A percentile compares a stretch with the other conserved stretches of the same genome.
These are phyloP conservation scores for Sebastes dallii DNA, from an alignment of 2,797 vertebrate genomes.

Conservation along the genomic window DNA sequence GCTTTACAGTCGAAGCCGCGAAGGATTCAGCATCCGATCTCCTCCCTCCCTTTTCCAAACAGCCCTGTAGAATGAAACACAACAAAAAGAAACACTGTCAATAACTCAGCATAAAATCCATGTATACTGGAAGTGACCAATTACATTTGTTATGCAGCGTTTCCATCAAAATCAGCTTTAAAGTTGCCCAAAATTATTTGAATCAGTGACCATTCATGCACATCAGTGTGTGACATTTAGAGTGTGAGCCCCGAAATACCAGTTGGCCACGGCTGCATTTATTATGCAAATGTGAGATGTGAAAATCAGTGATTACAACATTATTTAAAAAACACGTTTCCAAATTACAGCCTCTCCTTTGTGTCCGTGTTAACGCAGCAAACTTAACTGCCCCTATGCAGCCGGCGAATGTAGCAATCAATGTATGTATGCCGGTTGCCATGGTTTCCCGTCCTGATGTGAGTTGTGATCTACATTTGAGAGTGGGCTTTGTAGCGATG, in stretches of 20 bases:
- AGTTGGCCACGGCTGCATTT: slow-evolving; percentile 8
- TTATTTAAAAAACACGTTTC: slow-evolving; percentile 35
- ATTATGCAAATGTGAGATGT: slow-evolving; percentile 46
- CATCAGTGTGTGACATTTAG: slow-evolving; percentile 58
- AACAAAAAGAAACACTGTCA: not conserved
- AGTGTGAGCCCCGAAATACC: slow-evolving; percentile 29
- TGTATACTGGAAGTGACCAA: slow-evolving; percentile 3
- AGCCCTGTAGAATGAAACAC: not conserved
- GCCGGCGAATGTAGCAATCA: slow-evolving; percentile 25
- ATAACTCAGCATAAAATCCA: not conserved
- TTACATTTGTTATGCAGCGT: slow-evolving; percentile 17
- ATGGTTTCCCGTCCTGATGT: slow-evolving; percentile 58
- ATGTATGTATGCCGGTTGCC: slow-evolving; percentile 58
- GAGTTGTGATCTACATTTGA: slow-evolving; percentile 49
- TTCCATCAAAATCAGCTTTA: slow-evolving; percentile 36
- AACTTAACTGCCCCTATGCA: slow-evolving; percentile 29
- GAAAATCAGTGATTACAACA: slow-evolving; percentile 41
- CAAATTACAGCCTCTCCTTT: slow-evolving; percentile 22
- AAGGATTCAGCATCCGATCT: not conserved
- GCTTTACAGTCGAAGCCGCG: not conserved
- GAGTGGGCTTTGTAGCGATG: slow-evolving; percentile 43
- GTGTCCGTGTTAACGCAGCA: slow-evolving; percentile 18
- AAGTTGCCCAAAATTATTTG: slow-evolving; percentile 21
- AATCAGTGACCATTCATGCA: slow-evolving; percentile 46
- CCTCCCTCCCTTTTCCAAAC: not conserved